Conservation (phyloP, 2,888 invertebrate species). For the Rotaria macrura region DNA sequence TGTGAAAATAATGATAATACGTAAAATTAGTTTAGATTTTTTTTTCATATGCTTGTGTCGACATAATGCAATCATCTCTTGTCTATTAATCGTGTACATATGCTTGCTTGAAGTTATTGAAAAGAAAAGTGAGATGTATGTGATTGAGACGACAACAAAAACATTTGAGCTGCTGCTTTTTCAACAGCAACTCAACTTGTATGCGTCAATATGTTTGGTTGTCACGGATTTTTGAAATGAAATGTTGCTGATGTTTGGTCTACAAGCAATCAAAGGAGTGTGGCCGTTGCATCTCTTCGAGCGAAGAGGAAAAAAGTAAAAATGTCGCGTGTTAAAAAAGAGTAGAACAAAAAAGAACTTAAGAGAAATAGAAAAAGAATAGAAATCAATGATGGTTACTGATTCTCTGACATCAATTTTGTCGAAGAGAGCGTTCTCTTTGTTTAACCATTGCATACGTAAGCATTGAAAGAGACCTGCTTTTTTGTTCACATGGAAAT, state of each 20-base stretch:
- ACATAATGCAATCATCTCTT: background rate
- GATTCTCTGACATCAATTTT: background rate
- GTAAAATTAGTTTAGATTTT: background rate
- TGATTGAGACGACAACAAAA: background rate
- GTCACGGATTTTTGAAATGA: background rate
- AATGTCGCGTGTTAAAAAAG: background rate
- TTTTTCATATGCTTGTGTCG: background rate
- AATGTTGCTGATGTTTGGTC: background rate
- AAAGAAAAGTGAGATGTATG: background rate
- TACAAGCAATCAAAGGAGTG: background rate
- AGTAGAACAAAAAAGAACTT: background rate
- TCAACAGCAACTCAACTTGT: background rate
- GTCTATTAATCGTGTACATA: background rate
- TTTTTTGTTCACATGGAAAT: background rate
- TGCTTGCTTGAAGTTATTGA: background rate
- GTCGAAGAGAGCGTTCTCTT: background rate
- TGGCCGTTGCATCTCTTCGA: background rate
- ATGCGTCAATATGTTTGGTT: background rate
- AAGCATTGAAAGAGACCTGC: too few species aligned
- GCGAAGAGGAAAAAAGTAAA: background rate
- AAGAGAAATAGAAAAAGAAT: background rate
- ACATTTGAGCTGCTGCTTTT: background rate
- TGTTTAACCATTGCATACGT: background rate
- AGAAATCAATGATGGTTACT: background rate
- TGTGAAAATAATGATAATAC: background rate